phyloP scores from a whole-genome alignment of 2,113 vertebrate genomes.

The Lepus americanus region DNA sequence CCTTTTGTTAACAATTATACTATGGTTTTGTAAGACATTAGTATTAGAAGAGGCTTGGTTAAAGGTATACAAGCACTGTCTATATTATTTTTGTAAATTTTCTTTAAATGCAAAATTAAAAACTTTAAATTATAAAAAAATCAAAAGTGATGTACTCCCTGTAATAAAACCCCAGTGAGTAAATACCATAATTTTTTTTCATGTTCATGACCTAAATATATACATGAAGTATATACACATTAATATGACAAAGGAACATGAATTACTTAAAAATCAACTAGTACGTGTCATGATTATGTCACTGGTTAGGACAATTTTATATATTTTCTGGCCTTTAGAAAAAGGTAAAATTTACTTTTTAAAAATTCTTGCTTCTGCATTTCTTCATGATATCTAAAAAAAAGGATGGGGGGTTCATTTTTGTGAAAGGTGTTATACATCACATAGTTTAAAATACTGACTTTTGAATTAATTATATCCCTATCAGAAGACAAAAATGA shows the following conservation, averaged over 20 bases:
- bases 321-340: neutral
- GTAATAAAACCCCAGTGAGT: slow-evolving; percentile 2
- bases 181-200: neutral
- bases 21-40: neutral
- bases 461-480: neutral
- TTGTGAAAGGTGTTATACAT: neutral
- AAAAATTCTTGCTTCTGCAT: neutral
- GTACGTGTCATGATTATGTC: neutral
- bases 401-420: neutral
- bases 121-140: neutral
- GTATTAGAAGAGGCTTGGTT: neutral
- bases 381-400: neutral
- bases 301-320: neutral
- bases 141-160: neutral
- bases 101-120: neutral
- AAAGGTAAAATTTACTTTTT: neutral
- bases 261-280: slow-evolving; percentile 26
- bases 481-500: neutral
- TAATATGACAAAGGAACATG: neutral
- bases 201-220: slow-evolving; percentile 11
- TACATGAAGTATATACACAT: neutral
- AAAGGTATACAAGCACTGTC: neutral
- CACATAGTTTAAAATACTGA: neutral
- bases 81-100: neutral
- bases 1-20: neutral